Conservation (phyloP, 2,113 vertebrate species). For the Diphyllodes magnificus region DNA sequence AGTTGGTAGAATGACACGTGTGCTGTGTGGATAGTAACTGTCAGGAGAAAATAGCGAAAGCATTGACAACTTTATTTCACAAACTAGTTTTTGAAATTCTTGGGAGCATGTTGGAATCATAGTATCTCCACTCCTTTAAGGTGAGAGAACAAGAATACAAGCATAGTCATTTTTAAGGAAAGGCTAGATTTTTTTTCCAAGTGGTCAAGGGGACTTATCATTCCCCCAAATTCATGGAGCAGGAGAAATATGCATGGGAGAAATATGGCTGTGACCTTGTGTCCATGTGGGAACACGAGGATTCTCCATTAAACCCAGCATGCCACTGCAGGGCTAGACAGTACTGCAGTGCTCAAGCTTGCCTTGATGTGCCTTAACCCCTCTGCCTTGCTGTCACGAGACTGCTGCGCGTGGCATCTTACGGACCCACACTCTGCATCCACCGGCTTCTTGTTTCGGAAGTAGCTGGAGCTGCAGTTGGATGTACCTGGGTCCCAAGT, state of each 20-base stretch:
- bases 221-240: not conserved
- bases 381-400: not conserved
- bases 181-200: not conserved
- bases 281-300: not conserved
- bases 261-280: not conserved
- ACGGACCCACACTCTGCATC: accelerated
- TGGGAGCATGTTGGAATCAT: not conserved
- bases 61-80: not conserved
- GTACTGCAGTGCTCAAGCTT: not conserved
- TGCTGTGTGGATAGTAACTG: not conserved
- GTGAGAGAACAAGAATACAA: not conserved
- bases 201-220: not conserved
- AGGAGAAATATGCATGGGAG: not conserved
- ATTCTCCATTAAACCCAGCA: not conserved
- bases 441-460: not conserved
- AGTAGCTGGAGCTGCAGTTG: not conserved
- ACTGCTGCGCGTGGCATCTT: not conserved
- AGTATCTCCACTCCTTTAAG: not conserved
- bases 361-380: not conserved
- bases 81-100: not conserved
- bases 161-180: not conserved
- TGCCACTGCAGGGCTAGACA: not conserved
- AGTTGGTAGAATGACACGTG: not conserved
- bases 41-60: not conserved
- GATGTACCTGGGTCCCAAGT: not conserved